Base-by-base conservation (phyloP, 2,797 vertebrate species). In the Cyprinodon diabolis region DNA sequence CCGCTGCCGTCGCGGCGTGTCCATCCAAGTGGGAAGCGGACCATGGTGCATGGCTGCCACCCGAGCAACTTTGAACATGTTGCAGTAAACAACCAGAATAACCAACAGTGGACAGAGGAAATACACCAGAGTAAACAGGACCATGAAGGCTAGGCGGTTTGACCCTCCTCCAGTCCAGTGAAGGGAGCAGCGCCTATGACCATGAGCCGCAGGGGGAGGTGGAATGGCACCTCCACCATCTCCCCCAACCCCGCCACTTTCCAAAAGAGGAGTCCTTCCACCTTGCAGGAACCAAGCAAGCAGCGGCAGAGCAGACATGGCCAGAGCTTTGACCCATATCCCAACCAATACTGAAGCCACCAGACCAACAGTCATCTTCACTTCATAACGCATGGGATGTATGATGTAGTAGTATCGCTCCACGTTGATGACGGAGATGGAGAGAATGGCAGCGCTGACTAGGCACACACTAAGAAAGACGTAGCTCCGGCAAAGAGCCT, bases 371-470 rank as follows among this genome's bases (percentile, higher is more conserved):
- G 97, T 99, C 97, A 99, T 98, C 92, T 97, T 97, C 69, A 98
- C 98, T 90, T 99, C 97, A 0, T 99, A 99, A 83, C 98, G 97
- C 98, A 99, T 97, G 10, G 98, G 98, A 86, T 99, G 98, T 62
- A 99, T 97, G 76, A 99, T 96, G 17, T 99, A 99, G 86, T 99
- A 99, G 82, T 99, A 99, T 8, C 98, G 96, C 87, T 99, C 98
- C 78, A 99, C 96, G 0, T 98, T 99, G 93, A 99, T 98, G 89
- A 97, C 97, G 0, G 97, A 98, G 92, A 99, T 97, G 0, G 98
- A 99, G 70, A 99, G 96, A 83, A 99, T 99, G 92, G 96, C 96
- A 80, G 96, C 96, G 78, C 97, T 98, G 88, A 98, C 96, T 79
- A 99, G 96, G 93, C 97, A 99, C 74, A 99, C 93, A 6, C 97